Conservation (phyloP, 2,113 vertebrate species). For the Menidia beryllina region DNA sequence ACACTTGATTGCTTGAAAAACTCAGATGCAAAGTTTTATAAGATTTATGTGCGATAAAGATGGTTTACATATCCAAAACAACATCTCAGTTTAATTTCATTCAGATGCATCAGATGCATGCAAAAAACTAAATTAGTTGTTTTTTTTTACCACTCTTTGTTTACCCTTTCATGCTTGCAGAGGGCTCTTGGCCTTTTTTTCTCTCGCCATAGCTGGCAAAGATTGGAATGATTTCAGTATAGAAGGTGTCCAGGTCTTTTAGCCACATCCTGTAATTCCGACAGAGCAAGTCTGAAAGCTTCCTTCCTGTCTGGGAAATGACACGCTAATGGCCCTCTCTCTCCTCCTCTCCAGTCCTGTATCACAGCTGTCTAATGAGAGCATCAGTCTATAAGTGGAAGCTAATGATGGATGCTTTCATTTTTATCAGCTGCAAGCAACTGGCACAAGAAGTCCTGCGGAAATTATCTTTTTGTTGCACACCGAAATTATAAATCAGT, state of each 20-base stretch:
- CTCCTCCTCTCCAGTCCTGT: constrained; percentile 44
- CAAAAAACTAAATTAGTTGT: background rate
- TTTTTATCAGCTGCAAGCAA: constrained; percentile 59
- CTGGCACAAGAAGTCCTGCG: constrained; percentile 30
- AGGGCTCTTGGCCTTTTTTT: constrained; percentile 26
- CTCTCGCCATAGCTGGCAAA: constrained; percentile 18
- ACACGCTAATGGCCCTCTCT: constrained; percentile 69
- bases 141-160: background rate
- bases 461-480: constrained; percentile 28
- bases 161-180: constrained; percentile 25
- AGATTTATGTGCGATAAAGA: constrained; percentile 1
- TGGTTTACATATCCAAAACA: constrained; percentile 5
- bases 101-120: constrained; percentile 4
- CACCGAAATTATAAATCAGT: constrained; percentile 25
- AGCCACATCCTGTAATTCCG: constrained; percentile 67
- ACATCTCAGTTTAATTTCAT: constrained; percentile 22
- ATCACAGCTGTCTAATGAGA: constrained; percentile 77
- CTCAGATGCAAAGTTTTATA: constrained; percentile 13
- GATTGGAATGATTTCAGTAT: constrained; percentile 39
- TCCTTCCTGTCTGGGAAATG: constrained; percentile 81
- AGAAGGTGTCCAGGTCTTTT: constrained; percentile 43
- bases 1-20: constrained; percentile 38
- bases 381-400: constrained; percentile 60
- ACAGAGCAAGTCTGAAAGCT: constrained; percentile 64
- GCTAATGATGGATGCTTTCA: constrained; percentile 69